A percentile compares a stretch with the other conserved stretches of the same genome.
phyloP scores from a whole-genome alignment of 2,113 vertebrate species.

The Parus major region DNA sequence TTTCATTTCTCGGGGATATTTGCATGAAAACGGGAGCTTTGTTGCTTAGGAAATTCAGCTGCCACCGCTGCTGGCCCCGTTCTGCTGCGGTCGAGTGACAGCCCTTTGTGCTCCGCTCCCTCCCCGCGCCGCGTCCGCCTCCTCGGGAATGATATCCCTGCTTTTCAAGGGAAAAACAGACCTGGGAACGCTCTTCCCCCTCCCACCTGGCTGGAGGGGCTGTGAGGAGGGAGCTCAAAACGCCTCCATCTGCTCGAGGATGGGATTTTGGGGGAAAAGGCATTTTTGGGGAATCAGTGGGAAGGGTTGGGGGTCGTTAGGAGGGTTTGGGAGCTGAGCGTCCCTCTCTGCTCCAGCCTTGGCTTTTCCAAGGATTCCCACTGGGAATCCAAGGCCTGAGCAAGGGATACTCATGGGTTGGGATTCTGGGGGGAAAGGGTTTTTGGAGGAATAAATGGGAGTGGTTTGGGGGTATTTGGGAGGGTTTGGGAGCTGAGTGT shows the following conservation, averaged over 20 bases:
- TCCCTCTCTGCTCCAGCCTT: accelerated
- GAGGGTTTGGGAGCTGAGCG: accelerated
- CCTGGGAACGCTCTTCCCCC: not conserved
- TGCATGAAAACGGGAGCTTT: slow-evolving; percentile 66
- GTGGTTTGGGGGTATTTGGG: not conserved
- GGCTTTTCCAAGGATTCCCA: not conserved
- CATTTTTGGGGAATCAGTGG: not conserved
- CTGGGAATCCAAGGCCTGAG: not conserved
- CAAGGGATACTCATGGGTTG: too few relatives aligned
- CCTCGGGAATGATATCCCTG: not conserved
- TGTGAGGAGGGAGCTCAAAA: not conserved
- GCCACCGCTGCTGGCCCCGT: not conserved
- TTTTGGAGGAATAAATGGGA: too few relatives aligned
- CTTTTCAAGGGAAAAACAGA: not conserved
- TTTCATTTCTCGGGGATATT: slow-evolving; percentile 52
- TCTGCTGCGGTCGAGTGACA: slow-evolving; percentile 7
- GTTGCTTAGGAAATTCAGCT: slow-evolving; percentile 55
- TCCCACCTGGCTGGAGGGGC: accelerated
- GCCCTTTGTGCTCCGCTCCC: not conserved
- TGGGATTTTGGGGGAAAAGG: not conserved
- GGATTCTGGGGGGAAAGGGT: not conserved
- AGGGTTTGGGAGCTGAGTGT: accelerated
- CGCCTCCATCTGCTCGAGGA: accelerated
- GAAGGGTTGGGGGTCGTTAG: not conserved
- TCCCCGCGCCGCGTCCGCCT: not conserved